Percentiles rank a stretch among this genome's conserved stretches.
Evolutionary conservation across 1,140 invertebrate genomes (phyloP).

Genomic region (Dendroctonus ponderosae): DNA sequence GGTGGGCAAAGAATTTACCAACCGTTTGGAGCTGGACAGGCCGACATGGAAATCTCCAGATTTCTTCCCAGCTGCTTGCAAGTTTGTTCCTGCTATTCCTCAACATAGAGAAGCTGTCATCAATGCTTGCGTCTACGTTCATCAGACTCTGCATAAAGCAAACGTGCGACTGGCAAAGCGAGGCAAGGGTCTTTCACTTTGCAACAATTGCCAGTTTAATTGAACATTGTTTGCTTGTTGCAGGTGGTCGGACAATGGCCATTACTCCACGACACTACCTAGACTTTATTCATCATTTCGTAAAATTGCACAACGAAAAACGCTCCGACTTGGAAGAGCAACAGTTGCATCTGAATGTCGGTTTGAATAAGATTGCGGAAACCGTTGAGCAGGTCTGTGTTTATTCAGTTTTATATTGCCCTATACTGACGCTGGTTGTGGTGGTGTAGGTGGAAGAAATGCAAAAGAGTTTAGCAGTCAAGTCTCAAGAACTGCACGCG

Average conservation of each 20-base stretch:
- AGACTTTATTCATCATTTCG: constrained; percentile 99
- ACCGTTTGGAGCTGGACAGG: constrained; percentile 78
- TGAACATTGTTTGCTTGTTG: not conserved
- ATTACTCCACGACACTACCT: constrained; percentile 98
- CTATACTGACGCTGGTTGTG: not conserved
- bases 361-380: constrained; percentile 97
- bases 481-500: constrained; percentile 90
- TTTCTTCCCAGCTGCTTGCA: constrained; percentile 83
- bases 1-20: constrained; percentile 86
- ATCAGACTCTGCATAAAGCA: constrained; percentile 94
- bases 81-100: constrained; percentile 71
- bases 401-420: not conserved
- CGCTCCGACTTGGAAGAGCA: constrained; percentile 97
- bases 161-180: constrained; percentile 86
- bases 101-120: constrained; percentile 92
- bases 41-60: constrained; percentile 82
- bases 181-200: constrained; percentile 53
- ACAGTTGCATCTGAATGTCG: constrained; percentile 97
- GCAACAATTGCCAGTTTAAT: not conserved
- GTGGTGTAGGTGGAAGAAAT: constrained; percentile 86
- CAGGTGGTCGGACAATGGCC: constrained; percentile 83
- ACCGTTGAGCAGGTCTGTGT: constrained; percentile 86
- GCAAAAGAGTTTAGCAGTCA: constrained; percentile 97
- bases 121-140: constrained; percentile 97
- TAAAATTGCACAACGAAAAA: constrained; percentile 97